Percentiles rank a stretch among this genome's conserved stretches.
Conservation (phyloP, 2,797 vertebrate species). For the Chromobotia macracanthus region DNA sequence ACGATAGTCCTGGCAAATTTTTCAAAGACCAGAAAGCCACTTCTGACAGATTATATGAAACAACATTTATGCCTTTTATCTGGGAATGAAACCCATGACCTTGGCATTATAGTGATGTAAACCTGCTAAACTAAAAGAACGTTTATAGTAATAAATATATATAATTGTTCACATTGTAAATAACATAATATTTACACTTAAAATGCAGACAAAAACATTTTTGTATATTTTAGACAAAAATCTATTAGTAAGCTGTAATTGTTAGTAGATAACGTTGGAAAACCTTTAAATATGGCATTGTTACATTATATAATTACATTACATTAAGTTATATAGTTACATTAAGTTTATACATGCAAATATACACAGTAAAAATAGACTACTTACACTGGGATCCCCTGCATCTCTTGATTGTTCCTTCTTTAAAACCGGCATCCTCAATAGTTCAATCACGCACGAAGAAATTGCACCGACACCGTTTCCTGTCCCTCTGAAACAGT, state of each 20-base stretch:
- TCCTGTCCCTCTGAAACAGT: constrained; percentile 52
- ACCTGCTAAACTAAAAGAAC: no score
- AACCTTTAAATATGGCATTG: background rate
- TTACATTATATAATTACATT: background rate
- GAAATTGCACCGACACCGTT: constrained; percentile 40
- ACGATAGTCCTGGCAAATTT: constrained; percentile 38
- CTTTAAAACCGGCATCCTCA: constrained; percentile 84
- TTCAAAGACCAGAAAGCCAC: constrained; percentile 36
- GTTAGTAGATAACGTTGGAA: background rate
- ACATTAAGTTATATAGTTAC: background rate
- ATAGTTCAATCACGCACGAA: constrained; percentile 46
- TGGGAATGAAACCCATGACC: no score
- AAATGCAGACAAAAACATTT: background rate
- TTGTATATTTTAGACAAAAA: background rate
- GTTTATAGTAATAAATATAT: no score
- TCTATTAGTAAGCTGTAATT: background rate
- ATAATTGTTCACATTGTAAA: background rate
- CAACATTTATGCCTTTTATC: background rate
- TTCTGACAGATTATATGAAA: background rate
- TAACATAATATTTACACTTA: background rate
- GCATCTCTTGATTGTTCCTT: constrained; percentile 66
- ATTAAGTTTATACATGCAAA: background rate
- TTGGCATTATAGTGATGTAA: no score
- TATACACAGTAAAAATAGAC: background rate
- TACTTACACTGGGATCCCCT: constrained; percentile 68